Base-by-base conservation (phyloP, 2,888 invertebrate genomes). In the Vandiemenella viatica region DNA sequence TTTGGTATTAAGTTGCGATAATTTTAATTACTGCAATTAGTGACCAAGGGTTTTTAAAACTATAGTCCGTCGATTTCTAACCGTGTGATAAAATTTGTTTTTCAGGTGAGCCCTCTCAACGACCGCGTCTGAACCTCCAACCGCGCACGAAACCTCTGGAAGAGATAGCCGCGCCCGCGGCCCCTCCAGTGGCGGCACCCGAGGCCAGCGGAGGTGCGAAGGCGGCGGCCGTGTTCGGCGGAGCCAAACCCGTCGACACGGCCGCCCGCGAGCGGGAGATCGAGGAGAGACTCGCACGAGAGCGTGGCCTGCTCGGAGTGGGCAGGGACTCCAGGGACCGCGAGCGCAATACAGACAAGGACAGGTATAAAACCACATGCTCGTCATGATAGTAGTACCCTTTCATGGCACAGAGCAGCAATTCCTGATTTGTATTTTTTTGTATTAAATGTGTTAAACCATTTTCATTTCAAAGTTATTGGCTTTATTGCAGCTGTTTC, bases 191-290 rank as follows among this genome's bases (percentile, higher is more conserved):
- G 15, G 55, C 51, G 1, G 55, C 53, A 4, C 54, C 57, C 15
- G 47, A 52, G 10, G 65, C 68, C 4, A 61, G 63, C 0, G 18
- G 17, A 19, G 17, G 18, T 13, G 13, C 19, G 18, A 19, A n/a
- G 13, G 41, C 70, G 69, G 76, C 80, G 43, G 84, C 82, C 50
- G 91, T 95, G 57, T 95, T 95, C 64, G 95, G 95, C n/a, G 83
- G 79, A 22, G 95, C 95, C 16, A 90, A 86, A 64, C 95, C 95
- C 0, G 95, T 96, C 0, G 92, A 95, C 64, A 96, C 95, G 2
- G 80, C 88, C 46, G 83, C 88, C 42, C 77, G 84, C 58, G 92
- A 93, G 61, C 74, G 87, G 47, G 87, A 91, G 70, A 93, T 95
- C 55, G 95, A 95, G 63, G 87, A 89, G 62, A 79, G 88, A 56